A percentile compares a stretch with the other conserved stretches of the same genome.
Conservation (phyloP, 2,888 invertebrate genomes). For the Synergus gifuensis region DNA sequence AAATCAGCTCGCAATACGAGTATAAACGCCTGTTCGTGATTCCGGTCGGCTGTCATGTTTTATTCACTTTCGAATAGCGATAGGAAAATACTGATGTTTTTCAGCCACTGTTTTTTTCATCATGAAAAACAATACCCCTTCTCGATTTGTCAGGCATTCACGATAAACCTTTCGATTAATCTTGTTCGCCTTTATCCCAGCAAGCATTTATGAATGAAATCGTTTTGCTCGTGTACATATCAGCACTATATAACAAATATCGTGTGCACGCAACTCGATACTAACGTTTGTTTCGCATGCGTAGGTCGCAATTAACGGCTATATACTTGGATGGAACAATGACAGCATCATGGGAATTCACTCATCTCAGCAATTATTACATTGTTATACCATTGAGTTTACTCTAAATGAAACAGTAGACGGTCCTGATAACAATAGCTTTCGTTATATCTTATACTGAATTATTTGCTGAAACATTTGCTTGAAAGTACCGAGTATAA, state of each 20-base stretch:
- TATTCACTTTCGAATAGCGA: conserved; percentile 34
- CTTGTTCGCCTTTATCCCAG: conserved; percentile 44
- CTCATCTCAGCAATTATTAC: neutral
- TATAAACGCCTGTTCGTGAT: conserved; percentile 26
- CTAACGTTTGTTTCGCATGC: conserved; percentile 54
- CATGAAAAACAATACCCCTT: conserved; percentile 29
- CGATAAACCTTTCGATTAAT: conserved; percentile 45
- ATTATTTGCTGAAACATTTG: too few relatives aligned
- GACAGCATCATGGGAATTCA: conserved; percentile 49
- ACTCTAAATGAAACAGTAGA: neutral
- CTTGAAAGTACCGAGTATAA: too few relatives aligned
- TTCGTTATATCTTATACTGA: neutral
- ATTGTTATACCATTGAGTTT: neutral
- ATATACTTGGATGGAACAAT: conserved; percentile 48
- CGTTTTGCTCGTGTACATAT: conserved; percentile 42
- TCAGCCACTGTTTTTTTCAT: conserved; percentile 22
- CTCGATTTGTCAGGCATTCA: conserved; percentile 28
- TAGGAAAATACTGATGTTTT: conserved; percentile 35
- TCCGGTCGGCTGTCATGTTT: conserved; percentile 35
- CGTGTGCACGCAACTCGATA: conserved; percentile 53
- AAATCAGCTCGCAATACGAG: conserved; percentile 18
- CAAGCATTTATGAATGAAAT: conserved; percentile 53
- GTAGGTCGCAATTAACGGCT: conserved; percentile 50
- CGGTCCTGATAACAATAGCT: neutral
- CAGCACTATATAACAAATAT: conserved; percentile 51